Evolutionary conservation across 2,888 invertebrate genomes (phyloP).

Genomic region (Chymomyza caudatula): DNA sequence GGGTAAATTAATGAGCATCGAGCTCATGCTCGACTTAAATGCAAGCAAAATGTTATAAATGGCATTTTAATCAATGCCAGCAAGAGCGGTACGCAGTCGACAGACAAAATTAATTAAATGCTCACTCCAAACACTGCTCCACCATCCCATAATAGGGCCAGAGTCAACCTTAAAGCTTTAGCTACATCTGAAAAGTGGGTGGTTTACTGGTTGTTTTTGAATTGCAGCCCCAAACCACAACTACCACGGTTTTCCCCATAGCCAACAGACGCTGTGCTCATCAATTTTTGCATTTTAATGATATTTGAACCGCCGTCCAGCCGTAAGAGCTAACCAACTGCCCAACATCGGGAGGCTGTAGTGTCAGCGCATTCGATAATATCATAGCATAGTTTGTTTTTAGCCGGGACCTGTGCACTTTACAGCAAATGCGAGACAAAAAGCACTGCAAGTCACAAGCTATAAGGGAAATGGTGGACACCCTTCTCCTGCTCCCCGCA

Average conservation of each 20-base stretch:
- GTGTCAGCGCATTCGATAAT: neutral
- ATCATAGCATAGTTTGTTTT: neutral
- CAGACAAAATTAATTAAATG: constrained; percentile 64
- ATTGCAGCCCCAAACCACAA: neutral
- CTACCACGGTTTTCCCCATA: neutral
- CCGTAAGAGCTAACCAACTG: constrained; percentile 14
- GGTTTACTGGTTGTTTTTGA: neutral
- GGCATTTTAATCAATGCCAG: constrained; percentile 54
- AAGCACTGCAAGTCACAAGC: neutral
- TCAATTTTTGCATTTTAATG: constrained; percentile 70
- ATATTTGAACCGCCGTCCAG: constrained; percentile 56
- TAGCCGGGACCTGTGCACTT: neutral
- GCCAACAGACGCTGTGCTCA: constrained; percentile 33
- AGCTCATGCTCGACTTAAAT: constrained; percentile 41
- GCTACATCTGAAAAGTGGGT: neutral
- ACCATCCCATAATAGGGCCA: constrained; percentile 3
- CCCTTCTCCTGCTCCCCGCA: neutral
- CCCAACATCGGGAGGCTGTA: neutral
- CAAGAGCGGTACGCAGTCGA: constrained; percentile 30
- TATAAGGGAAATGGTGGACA: neutral
- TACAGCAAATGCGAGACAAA: neutral
- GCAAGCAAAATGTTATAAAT: constrained; percentile 54
- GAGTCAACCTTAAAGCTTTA: neutral
- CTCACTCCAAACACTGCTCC: constrained; percentile 38
- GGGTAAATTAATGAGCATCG: constrained; percentile 55